These are phyloP conservation scores for Phyllotis vaccarum DNA, from an alignment of 2,797 vertebrate species.

Conservation along the genomic window DNA sequence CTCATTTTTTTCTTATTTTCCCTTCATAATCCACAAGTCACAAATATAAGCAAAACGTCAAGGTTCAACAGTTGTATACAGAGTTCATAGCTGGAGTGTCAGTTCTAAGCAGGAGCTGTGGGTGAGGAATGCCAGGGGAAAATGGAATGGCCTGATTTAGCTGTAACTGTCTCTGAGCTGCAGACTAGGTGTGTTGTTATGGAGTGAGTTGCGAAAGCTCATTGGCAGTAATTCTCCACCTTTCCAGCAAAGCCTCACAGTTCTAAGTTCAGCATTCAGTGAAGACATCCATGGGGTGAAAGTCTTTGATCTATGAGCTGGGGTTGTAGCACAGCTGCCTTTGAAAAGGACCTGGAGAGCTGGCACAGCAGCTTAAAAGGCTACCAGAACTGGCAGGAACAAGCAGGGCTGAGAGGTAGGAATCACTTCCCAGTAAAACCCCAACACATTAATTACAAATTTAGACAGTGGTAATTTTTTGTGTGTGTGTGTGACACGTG, in stretches of 20 bases:
- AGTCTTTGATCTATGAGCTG: constrained; percentile 40
- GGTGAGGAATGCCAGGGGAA: background rate
- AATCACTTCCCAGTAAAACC: constrained; percentile 41
- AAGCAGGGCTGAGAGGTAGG: background rate
- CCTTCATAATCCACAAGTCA: constrained; percentile 51
- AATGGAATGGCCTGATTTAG: constrained; percentile 17
- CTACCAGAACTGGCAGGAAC: background rate
- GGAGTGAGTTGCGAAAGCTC: background rate
- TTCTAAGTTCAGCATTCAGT: background rate
- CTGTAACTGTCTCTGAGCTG: background rate
- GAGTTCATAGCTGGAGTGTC: background rate
- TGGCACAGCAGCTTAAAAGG: constrained; percentile 30
- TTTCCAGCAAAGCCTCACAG: background rate
- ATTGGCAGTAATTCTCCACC: constrained; percentile 32
- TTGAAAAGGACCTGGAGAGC: constrained; percentile 16
- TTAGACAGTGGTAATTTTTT: background rate
- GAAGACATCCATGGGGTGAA: background rate
- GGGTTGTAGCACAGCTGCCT: background rate
- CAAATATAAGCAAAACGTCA: constrained; percentile 32
- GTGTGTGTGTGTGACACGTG: background rate
- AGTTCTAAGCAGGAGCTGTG: background rate
- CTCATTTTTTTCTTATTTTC: constrained; percentile 53
- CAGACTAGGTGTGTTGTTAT: background rate
- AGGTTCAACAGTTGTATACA: constrained; percentile 36
- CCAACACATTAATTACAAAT: background rate